Percentiles rank a stretch among this genome's conserved stretches.
Conservation (phyloP, 1,140 invertebrate species). For the Hestina assimilis region DNA sequence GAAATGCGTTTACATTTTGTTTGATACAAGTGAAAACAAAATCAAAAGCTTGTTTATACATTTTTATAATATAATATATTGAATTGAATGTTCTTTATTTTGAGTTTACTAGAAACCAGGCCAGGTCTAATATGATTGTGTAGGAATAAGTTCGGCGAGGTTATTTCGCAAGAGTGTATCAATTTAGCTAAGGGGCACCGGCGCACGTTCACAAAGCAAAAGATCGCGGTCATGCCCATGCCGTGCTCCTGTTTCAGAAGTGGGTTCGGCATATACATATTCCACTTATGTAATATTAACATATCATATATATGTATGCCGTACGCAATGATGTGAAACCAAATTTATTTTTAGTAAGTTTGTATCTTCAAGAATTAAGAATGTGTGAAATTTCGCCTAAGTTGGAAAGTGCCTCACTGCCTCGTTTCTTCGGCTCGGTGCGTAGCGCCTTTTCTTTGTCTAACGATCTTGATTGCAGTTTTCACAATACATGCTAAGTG, state of each 20-base stretch:
- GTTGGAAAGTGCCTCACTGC: constrained; percentile 46
- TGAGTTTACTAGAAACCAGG: constrained; percentile 23
- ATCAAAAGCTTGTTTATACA: too few species aligned
- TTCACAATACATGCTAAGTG: constrained; percentile 39
- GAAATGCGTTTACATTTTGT: too few species aligned
- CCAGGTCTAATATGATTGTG: constrained; percentile 57
- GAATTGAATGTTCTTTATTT: neutral
- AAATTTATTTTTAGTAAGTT: neutral
- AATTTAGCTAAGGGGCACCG: constrained; percentile 63
- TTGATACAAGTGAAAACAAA: neutral
- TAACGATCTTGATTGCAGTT: constrained; percentile 54
- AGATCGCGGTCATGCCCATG: constrained; percentile 43
- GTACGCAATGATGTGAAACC: neutral
- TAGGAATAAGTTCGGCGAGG: constrained; percentile 69
- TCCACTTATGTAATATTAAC: neutral
- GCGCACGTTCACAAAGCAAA: constrained; percentile 51
- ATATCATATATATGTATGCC: neutral
- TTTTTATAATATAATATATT: neutral
- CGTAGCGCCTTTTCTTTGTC: constrained; percentile 52
- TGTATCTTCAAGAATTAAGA: constrained; percentile 7
- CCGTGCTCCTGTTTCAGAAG: constrained; percentile 55
- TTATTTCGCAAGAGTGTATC: constrained; percentile 74
- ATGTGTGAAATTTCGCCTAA: constrained; percentile 26
- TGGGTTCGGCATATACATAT: constrained; percentile 9
- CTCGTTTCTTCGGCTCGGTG: constrained; percentile 38